Evolutionary conservation across 2,797 vertebrate species (phyloP).

Genomic region (Sebastes reedi): DNA sequence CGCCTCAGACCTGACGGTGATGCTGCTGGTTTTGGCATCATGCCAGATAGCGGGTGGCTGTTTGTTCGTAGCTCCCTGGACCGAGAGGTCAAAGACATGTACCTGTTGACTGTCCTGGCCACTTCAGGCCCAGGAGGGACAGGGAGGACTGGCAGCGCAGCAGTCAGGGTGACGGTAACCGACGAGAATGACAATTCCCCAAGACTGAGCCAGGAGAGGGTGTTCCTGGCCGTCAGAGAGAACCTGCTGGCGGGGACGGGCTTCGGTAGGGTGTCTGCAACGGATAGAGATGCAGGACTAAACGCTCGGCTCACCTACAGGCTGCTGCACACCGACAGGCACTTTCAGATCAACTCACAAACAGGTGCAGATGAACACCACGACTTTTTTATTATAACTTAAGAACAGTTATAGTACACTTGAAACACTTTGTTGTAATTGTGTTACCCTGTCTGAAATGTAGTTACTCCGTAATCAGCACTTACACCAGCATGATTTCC

Average conservation of each 20-base stretch:
- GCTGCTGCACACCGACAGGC: constrained; percentile 86
- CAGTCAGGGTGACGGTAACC: constrained; percentile 90
- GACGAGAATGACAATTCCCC: constrained; percentile 96
- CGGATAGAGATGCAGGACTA: constrained; percentile 90
- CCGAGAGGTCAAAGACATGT: constrained; percentile 91
- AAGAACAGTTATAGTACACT: background rate
- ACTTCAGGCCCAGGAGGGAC: constrained; percentile 78
- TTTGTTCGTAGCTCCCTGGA: constrained; percentile 92
- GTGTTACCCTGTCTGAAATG: background rate
- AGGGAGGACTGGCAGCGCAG: constrained; percentile 89
- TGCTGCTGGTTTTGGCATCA: constrained; percentile 89
- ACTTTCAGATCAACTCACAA: constrained; percentile 93
- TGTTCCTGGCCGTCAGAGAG: constrained; percentile 92
- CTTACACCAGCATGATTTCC: constrained; percentile 13
- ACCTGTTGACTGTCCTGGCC: constrained; percentile 90
- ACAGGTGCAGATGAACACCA: constrained; percentile 85
- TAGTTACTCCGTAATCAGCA: constrained; percentile 3
- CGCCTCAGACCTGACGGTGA: constrained; percentile 91
- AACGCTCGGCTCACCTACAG: constrained; percentile 92
- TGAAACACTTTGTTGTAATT: background rate
- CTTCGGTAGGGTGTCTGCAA: constrained; percentile 90
- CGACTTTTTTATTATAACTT: background rate
- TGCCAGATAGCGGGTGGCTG: constrained; percentile 92
- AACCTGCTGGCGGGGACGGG: constrained; percentile 89
- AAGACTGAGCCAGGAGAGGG: constrained; percentile 91